These are phyloP conservation scores for Rhegmatorhina hoffmannsi DNA, from an alignment of 2,113 vertebrate species.

Conservation along the genomic window DNA sequence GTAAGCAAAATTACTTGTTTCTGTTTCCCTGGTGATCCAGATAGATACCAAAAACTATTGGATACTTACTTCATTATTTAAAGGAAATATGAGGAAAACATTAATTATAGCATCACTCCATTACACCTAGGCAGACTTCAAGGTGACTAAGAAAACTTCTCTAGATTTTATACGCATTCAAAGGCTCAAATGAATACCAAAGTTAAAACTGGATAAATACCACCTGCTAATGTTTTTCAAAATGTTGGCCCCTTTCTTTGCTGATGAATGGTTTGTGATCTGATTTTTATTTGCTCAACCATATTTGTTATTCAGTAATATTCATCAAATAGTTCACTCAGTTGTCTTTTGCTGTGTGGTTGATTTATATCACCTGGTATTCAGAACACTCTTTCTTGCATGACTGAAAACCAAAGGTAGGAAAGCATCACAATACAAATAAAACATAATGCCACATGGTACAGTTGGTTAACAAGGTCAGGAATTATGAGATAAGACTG, in stretches of 20 bases:
- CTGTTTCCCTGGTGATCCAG: neutral
- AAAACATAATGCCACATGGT: neutral
- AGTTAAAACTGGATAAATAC: neutral
- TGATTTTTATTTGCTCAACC: neutral
- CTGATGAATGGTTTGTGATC: neutral
- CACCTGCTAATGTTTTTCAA: neutral
- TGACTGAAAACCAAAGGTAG: neutral
- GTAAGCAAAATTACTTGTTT: neutral
- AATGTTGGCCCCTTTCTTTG: neutral
- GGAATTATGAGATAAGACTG: neutral
- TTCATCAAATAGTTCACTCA: neutral
- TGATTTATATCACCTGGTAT: neutral
- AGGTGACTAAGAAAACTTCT: neutral
- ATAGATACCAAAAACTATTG: neutral
- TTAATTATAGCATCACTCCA: neutral
- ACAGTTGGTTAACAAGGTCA: neutral
- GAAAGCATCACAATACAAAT: neutral
- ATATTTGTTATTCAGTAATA: neutral
- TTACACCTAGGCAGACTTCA: neutral
- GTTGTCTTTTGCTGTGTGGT: neutral
- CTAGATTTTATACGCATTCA: neutral
- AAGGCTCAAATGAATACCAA: neutral
- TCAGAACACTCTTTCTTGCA: neutral
- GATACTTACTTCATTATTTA: neutral
- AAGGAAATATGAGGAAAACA: neutral